Percentiles rank a stretch among this genome's conserved stretches.
phyloP scores from a whole-genome alignment of 2,888 invertebrate genomes.

The Muschampia plurimacula region DNA sequence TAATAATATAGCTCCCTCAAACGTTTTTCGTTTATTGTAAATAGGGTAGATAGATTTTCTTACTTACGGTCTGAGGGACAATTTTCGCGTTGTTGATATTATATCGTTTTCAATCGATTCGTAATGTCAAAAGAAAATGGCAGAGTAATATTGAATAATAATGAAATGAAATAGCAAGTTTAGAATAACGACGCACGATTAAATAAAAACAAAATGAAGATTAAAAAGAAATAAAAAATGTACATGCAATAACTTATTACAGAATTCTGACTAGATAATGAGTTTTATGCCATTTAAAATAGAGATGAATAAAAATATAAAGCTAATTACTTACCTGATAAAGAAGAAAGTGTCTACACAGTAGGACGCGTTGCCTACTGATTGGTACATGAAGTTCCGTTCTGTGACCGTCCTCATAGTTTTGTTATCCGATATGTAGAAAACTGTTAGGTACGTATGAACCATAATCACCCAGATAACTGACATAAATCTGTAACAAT shows the following conservation, averaged over 20 bases:
- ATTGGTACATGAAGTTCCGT: conserved; percentile 91
- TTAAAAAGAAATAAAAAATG: no score
- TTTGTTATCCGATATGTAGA: conserved; percentile 91
- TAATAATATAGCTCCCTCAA: neutral
- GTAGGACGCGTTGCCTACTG: conserved; percentile 93
- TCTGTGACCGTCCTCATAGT: conserved; percentile 90
- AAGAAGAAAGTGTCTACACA: conserved; percentile 96
- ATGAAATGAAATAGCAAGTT: neutral
- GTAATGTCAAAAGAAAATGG: neutral
- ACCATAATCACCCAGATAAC: conserved; percentile 94
- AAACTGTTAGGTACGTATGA: conserved; percentile 93
- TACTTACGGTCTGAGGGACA: neutral
- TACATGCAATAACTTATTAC: no score
- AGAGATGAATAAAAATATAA: neutral
- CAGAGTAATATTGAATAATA: neutral
- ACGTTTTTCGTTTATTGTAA: conserved; percentile 3
- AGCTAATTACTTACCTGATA: conserved; percentile 86
- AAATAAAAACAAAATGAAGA: no score
- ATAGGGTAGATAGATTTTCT: conserved; percentile 22
- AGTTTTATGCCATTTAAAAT: no score
- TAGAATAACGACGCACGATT: no score
- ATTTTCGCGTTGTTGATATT: neutral
- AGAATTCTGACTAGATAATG: no score
- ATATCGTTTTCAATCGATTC: neutral
- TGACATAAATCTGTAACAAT: conserved; percentile 88